A percentile compares a stretch with the other conserved stretches of the same genome.
Evolutionary conservation across 2,797 vertebrate species (phyloP).

Genomic region (Pteronotus mesoamericanus): DNA sequence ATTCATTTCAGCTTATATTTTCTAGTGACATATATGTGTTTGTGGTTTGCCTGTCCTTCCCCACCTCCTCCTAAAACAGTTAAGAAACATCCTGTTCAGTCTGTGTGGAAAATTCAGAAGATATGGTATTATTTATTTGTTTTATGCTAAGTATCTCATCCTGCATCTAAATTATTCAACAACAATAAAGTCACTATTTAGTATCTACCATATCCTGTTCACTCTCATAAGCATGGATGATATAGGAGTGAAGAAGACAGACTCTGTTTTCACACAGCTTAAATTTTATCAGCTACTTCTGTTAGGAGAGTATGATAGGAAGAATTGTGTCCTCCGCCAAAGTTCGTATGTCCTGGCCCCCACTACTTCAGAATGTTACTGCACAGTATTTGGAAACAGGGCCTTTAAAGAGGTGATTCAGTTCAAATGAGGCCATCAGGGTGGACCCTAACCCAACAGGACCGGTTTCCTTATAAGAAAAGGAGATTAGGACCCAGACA

Average conservation of each 20-base stretch:
- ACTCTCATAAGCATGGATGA: neutral
- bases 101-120: neutral
- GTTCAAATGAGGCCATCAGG: neutral
- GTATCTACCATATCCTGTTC: neutral
- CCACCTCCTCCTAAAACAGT: neutral
- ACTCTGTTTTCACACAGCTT: neutral
- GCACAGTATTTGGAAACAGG: neutral
- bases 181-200: neutral
- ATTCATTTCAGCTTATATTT: neutral
- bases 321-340: neutral
- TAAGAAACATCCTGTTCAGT: neutral
- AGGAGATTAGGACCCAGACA: neutral
- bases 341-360: neutral
- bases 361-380: neutral
- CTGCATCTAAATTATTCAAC: neutral
- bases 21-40: neutral
- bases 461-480: too few species aligned
- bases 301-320: neutral
- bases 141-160: neutral
- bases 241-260: neutral
- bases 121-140: too few species aligned
- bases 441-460: neutral
- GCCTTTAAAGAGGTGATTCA: neutral
- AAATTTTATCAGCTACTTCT: neutral
- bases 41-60: neutral